Conservation (phyloP, 2,113 vertebrate genomes). For the Chroicocephalus ridibundus region DNA sequence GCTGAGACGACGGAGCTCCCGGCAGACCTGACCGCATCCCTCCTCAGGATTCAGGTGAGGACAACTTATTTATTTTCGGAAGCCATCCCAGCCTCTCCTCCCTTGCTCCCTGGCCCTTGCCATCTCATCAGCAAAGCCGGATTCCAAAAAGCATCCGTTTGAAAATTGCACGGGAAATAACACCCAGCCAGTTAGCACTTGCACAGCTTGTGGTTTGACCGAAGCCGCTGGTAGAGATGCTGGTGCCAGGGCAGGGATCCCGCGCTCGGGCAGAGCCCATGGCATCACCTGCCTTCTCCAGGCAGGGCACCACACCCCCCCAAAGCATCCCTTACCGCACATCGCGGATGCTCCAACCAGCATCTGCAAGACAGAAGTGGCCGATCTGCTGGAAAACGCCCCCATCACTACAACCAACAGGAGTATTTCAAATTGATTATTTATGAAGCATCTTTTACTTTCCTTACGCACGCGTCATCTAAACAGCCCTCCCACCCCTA, state of each 20-base stretch:
- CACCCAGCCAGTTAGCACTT: neutral
- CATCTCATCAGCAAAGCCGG: neutral
- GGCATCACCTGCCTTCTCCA: neutral
- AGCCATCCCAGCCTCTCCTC: neutral
- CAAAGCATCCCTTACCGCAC: neutral
- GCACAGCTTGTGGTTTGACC: neutral
- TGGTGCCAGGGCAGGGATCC: slow-evolving; percentile 30
- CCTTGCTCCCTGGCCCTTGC: neutral
- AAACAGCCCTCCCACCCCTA: neutral
- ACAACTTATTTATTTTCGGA: neutral
- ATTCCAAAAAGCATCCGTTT: slow-evolving; percentile 10
- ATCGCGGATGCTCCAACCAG: neutral
- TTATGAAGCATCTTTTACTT: slow-evolving; percentile 14
- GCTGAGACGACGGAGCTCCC: neutral
- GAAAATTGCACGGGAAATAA: slow-evolving; percentile 37
- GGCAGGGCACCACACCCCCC: neutral
- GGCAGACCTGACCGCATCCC: neutral
- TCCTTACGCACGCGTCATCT: neutral
- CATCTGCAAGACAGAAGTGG: neutral
- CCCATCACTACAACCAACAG: neutral
- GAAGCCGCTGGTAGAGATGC: slow-evolving; percentile 22
- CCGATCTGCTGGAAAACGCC: neutral
- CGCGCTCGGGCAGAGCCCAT: neutral
- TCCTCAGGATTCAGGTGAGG: neutral
- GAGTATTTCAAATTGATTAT: neutral